Conservation (phyloP, 2,888 invertebrate genomes). For the Rhogogaster chlorosoma region DNA sequence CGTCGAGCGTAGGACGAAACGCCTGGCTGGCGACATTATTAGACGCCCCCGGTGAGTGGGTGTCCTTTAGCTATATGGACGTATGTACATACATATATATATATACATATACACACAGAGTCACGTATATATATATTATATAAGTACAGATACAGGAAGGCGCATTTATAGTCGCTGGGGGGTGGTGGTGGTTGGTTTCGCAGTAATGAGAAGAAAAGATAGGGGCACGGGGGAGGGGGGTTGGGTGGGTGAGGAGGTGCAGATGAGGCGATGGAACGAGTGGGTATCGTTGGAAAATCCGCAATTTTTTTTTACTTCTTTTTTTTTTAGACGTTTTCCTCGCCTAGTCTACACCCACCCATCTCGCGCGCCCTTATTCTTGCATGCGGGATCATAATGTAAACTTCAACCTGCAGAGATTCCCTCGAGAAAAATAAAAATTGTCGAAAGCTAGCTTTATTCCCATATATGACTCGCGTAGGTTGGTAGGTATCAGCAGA, state of each 20-base stretch:
- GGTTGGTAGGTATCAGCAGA: neutral
- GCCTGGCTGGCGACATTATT: constrained; percentile 78
- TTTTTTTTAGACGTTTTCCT: neutral
- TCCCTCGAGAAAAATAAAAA: neutral
- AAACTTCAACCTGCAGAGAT: neutral
- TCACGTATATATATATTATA: neutral
- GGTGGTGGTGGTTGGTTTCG: constrained; percentile 55
- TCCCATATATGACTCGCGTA: neutral
- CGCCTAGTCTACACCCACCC: neutral
- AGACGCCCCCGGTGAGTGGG: constrained; percentile 76
- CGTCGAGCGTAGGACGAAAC: constrained; percentile 64
- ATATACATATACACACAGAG: neutral
- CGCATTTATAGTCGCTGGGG: constrained; percentile 47
- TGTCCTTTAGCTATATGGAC: constrained; percentile 59
- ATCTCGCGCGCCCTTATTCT: neutral
- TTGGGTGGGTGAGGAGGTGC: too few relatives aligned
- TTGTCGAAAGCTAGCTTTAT: neutral
- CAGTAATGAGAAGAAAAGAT: constrained; percentile 65
- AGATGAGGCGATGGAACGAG: neutral
- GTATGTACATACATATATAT: neutral
- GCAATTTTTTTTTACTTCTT: neutral
- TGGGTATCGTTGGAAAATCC: constrained; percentile 30
- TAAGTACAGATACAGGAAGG: constrained; percentile 22
- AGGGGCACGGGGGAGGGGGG: constrained; percentile 50
- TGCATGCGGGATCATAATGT: neutral